phyloP scores from a whole-genome alignment of 2,113 vertebrate species.

The Sus scrofa region T2T-Sscrofa CM000816.6:30086501-30087000 shows the following conservation, averaged over 20 bases:
- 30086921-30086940: neutral
- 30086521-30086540: too few species aligned
- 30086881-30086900: conserved; percentile 8
- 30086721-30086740: neutral
- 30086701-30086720: neutral
- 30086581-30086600: too few species aligned
- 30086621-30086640: neutral
- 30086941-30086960: neutral
- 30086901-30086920: neutral
- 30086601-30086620: too few species aligned
- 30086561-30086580: too few species aligned
- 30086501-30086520: too few species aligned
- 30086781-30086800: neutral
- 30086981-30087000: neutral
- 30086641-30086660: conserved; percentile 28
- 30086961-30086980: neutral
- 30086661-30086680: neutral
- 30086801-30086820: neutral
- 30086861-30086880: neutral
- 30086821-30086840: neutral
- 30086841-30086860: neutral
- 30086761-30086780: neutral
- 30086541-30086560: too few species aligned
- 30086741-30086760: neutral
- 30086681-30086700: neutral